Conservation (phyloP, 2,888 invertebrate genomes). For the Aleiodes leptofemur region DNA sequence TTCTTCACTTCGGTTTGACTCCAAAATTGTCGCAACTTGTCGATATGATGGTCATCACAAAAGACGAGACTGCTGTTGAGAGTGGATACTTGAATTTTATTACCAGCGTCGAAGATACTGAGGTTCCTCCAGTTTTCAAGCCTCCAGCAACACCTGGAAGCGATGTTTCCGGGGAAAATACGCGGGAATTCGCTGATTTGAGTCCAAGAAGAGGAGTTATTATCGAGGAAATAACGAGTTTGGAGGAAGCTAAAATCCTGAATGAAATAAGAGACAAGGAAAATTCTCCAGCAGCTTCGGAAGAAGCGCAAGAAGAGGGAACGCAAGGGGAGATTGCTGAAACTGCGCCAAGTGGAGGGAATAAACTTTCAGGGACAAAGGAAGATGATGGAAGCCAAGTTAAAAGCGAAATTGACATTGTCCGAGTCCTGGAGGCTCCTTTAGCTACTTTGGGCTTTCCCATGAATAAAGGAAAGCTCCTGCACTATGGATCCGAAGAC, state of each 20-base stretch:
- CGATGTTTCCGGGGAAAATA: conserved; percentile 45
- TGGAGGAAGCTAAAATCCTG: conserved; percentile 41
- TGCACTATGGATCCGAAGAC: conserved; percentile 56
- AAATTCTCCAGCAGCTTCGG: neutral
- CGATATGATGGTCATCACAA: conserved; percentile 57
- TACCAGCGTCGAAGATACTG: conserved; percentile 65
- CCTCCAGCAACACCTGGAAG: conserved; percentile 30
- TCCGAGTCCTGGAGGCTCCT: conserved; percentile 1
- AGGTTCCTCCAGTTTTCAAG: conserved; percentile 31
- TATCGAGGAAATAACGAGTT: conserved; percentile 68
- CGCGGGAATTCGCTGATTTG: conserved; percentile 59
- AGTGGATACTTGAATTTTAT: conserved; percentile 66
- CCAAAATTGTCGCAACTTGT: conserved; percentile 51
- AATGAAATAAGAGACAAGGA: conserved; percentile 16
- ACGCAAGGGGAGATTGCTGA: neutral
- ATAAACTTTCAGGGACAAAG: conserved; percentile 6
- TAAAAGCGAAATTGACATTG: conserved; percentile 9
- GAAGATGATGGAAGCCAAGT: neutral
- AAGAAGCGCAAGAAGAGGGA: neutral
- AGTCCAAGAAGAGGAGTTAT: conserved; percentile 59
- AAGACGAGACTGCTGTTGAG: conserved; percentile 58
- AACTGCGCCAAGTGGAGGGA: neutral
- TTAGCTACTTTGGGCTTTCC: conserved; percentile 53
- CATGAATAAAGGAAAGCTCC: conserved; percentile 57
- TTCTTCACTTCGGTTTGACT: conserved; percentile 46